Evolutionary conservation across 2,113 vertebrate genomes (phyloP), one percentile per base, ranked within the genome.

Genomic region (Leucopsar rothschildi): DNA sequence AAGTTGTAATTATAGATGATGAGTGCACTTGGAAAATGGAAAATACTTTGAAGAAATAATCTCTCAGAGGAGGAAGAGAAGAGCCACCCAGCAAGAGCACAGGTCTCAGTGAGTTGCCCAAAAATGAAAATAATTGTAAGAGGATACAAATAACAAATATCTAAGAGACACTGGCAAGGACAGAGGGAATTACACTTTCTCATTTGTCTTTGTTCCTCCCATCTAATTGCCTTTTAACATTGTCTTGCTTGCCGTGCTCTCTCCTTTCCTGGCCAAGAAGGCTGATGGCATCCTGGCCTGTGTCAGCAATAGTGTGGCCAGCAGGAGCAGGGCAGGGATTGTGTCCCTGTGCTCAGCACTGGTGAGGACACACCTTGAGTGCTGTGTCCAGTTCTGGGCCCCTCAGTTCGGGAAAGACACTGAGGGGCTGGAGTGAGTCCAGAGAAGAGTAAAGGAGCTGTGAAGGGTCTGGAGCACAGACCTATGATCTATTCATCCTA

Each of bases 341-440:
- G 22, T 1, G 1, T 12, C 27, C 6, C 10, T 47, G 37, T 11
- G 14, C 37, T 37, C 37, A 37, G 37, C 68, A 33, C 19, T 73
- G 44, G 7, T 39, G 44, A 17, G 12, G 33, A 7, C 8, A 4
- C 20, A 18, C 20, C 28, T 52, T 0, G 1, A 52, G 5, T 44
- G 2, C 44, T 33, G 59, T 17, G 18, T 29, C 33, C 69, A 39
- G 35, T 1, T 23, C n/a, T 45, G 28, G 9, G 25, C 17, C 31
- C 29, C 19, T 59, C 33, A 27, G 7, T 17, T 10, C 44, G n/a
- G 29, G 28, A 73, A 59, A 9, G 19, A 45, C 16, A 8, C 3
- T 39, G 60, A 59, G 28, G 28, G 2, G 7, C 42, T 72, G 76
- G 25, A 42, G 17, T 0, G 0, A 5, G 17, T 33, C 12, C 42